Evolutionary conservation across 1,140 invertebrate genomes (phyloP), one percentile per base, ranked within the genome.

Genomic region (Lasaia peninsularis): DNA sequence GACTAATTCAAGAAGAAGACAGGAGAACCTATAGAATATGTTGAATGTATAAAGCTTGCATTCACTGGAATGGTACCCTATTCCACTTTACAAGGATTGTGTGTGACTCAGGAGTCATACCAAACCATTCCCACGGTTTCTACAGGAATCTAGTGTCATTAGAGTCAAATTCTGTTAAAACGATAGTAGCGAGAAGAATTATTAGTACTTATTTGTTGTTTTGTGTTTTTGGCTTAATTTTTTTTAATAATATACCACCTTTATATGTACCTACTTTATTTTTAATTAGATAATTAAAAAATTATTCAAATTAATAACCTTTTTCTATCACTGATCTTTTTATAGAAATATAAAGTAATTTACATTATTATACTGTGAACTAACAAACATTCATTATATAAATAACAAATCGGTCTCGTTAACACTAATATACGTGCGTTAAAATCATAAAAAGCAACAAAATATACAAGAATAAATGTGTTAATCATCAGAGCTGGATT

Each of bases 381-480:
- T 34, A 34, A 34, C 9, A 34, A 34, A 34, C 32, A 34, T 34
- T 34, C 6, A 34, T 34, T 34, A 34, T 6, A 34, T 34, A 34
- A 6, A 34, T 34, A 34, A 11, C 6, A n/a, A 34, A n/a, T n/a
- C n/a, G n/a, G n/a, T n/a, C n/a, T n/a, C n/a, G n/a, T n/a, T n/a
- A 34, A 34, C 32, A 34, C 32, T 11, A 9, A 34, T 34, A 34
- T 34, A 34, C 32, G 32, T 34, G 32, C 10, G 4, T 48, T 48
- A 48, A 8, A 48, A 18, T 18, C 40, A 48, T 48, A 48, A 48
- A 48, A 18, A n/a, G 40, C 40, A 48, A 48, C 40, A 48, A 48
- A 48, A 48, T 48, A 48, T 8, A 48, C 40, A 48, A n/a, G n/a
- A n/a, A n/a, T n/a, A n/a, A n/a, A n/a, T n/a, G n/a, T n/a, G n/a